A percentile compares a stretch with the other conserved stretches of the same genome.
These are phyloP conservation scores for Proteles cristata DNA, from an alignment of 2,113 vertebrate genomes.

Conservation along the genomic window DNA sequence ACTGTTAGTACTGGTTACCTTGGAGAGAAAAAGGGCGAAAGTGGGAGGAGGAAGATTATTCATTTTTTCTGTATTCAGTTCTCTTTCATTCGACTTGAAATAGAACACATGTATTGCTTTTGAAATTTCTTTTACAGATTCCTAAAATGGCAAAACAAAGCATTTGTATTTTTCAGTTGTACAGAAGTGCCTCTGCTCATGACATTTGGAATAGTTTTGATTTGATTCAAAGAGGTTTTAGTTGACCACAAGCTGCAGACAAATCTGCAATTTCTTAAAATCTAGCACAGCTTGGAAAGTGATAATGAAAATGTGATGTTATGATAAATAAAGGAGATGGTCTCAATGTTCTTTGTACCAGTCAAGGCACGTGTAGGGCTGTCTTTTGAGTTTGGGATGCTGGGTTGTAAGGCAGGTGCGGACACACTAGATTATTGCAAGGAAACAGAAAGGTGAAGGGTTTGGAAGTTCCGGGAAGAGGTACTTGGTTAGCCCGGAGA, in stretches of 20 bases:
- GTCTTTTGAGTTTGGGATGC: neutral
- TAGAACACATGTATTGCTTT: neutral
- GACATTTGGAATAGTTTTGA: neutral
- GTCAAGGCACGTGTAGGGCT: neutral
- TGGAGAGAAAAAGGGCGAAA: neutral
- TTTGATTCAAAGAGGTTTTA: conserved; percentile 16
- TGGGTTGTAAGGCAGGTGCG: neutral
- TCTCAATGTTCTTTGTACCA: neutral
- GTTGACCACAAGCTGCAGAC: neutral
- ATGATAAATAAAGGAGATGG: neutral
- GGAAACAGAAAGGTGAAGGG: neutral
- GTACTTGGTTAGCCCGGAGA: neutral
- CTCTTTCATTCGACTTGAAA: conserved; percentile 44
- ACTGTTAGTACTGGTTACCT: neutral
- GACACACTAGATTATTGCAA: neutral
- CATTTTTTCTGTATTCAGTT: neutral
- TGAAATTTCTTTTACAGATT: neutral
- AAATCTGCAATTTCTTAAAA: neutral
- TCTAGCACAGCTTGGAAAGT: neutral
- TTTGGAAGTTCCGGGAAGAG: rapidly evolving
- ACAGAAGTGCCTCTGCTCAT: neutral
- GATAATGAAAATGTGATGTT: neutral
- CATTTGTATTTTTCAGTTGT: neutral
- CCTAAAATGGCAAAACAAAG: neutral
- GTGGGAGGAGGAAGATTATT: neutral